Evolutionary conservation across 2,113 vertebrate genomes (phyloP).

Genomic region (Cinclus cinclus): DNA sequence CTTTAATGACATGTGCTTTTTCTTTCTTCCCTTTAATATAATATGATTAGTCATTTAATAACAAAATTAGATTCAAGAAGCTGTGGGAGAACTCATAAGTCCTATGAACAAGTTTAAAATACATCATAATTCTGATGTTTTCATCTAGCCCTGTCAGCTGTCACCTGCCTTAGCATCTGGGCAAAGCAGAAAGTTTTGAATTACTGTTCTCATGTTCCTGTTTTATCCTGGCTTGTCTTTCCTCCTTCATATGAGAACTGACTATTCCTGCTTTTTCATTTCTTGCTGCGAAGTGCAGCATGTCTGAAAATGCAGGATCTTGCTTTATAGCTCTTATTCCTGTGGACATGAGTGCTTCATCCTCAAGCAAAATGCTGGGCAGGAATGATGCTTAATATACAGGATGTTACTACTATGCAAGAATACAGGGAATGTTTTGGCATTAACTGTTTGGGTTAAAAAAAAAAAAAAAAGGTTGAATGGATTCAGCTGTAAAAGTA

Average conservation of each 20-base stretch:
- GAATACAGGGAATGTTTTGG: background rate
- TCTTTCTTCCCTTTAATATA: background rate
- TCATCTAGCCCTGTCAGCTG: background rate
- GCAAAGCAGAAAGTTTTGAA: background rate
- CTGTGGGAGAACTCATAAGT: background rate
- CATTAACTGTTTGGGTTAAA: background rate
- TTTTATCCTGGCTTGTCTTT: background rate
- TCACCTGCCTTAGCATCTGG: background rate
- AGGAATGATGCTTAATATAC: background rate
- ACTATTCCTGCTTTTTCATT: background rate
- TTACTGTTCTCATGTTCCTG: background rate
- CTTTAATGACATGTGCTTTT: background rate
- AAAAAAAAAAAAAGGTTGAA: background rate
- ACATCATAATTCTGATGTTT: background rate
- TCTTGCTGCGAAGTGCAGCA: background rate
- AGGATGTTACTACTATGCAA: background rate
- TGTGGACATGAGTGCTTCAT: rapidly evolving
- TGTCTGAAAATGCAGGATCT: background rate
- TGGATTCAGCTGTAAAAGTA: background rate
- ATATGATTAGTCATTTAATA: background rate
- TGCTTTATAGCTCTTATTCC: background rate
- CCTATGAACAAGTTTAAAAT: background rate
- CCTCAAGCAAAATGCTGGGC: background rate
- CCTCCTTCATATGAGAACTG: background rate
- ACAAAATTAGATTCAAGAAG: background rate